These are phyloP conservation scores for Protonemura montana DNA, from an alignment of 2,888 invertebrate genomes.

Conservation along the genomic window DNA sequence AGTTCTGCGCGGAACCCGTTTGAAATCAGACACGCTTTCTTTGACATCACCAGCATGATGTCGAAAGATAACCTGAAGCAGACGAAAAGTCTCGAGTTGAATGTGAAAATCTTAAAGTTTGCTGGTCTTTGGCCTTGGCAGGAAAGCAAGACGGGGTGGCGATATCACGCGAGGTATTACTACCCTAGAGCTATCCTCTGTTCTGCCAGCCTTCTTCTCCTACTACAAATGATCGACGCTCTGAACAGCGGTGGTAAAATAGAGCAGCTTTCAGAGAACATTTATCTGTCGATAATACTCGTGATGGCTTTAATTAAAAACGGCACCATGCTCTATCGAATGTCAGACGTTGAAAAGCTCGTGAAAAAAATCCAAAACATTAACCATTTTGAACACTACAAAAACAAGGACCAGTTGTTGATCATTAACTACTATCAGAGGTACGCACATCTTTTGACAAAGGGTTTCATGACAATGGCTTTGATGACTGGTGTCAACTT, in stretches of 20 bases:
- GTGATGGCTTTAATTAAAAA: conserved; percentile 1
- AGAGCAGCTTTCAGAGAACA: neutral
- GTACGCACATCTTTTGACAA: neutral
- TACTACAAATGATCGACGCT: neutral
- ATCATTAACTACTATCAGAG: neutral
- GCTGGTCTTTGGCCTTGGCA: neutral
- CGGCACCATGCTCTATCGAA: neutral
- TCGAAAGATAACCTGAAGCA: neutral
- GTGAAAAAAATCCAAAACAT: neutral
- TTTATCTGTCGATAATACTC: conserved; percentile 2
- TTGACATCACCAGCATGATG: neutral
- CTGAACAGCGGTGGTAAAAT: neutral
- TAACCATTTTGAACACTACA: neutral
- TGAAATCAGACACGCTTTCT: neutral
- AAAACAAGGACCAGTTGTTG: neutral
- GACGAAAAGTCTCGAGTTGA: neutral
- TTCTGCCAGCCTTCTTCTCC: neutral
- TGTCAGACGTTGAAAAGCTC: neutral
- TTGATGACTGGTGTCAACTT: neutral
- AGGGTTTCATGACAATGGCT: conserved; percentile 17
- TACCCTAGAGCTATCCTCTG: conserved; percentile 7
- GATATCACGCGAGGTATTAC: neutral
- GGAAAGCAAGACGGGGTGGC: neutral
- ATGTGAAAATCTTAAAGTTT: conserved; percentile 18
- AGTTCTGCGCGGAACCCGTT: neutral